Percentiles rank a stretch among this genome's conserved stretches.
These are phyloP conservation scores for Isurus oxyrinchus DNA, from an alignment of 2,113 vertebrate genomes.

Conservation along the genomic window DNA sequence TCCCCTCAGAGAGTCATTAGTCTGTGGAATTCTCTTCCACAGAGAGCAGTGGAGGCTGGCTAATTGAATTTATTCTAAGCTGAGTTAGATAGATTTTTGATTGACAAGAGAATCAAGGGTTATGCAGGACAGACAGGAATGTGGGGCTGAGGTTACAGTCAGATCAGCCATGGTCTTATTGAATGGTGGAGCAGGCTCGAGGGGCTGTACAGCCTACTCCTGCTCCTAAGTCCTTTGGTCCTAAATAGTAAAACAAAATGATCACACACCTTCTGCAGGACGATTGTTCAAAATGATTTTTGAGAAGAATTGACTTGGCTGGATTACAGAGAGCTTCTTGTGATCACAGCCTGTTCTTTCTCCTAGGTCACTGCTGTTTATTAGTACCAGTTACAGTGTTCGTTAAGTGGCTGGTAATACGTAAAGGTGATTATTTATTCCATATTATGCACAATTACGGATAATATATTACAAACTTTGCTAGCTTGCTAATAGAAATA, in stretches of 20 bases:
- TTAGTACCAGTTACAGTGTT: neutral
- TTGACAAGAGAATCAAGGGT: too few relatives aligned
- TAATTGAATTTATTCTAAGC: too few relatives aligned
- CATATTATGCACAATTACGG: neutral
- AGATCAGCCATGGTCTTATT: too few relatives aligned
- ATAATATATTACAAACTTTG: neutral
- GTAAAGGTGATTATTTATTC: neutral
- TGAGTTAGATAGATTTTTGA: too few relatives aligned
- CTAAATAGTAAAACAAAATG: neutral
- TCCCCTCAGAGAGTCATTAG: too few relatives aligned
- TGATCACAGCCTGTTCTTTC: neutral
- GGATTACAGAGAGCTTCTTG: neutral
- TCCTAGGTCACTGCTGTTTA: neutral
- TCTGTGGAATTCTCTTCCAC: too few relatives aligned
- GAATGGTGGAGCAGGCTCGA: too few relatives aligned
- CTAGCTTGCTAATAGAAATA: neutral
- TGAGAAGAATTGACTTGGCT: neutral
- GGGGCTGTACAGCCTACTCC: too few relatives aligned
- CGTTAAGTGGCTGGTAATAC: neutral
- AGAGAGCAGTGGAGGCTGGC: too few relatives aligned
- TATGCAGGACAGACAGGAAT: too few relatives aligned
- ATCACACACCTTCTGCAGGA: neutral
- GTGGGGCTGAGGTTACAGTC: too few relatives aligned
- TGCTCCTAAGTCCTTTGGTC: too few relatives aligned
- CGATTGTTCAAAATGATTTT: neutral